Base-by-base conservation (phyloP, 2,113 vertebrate species). In the Puma concolor region DNA sequence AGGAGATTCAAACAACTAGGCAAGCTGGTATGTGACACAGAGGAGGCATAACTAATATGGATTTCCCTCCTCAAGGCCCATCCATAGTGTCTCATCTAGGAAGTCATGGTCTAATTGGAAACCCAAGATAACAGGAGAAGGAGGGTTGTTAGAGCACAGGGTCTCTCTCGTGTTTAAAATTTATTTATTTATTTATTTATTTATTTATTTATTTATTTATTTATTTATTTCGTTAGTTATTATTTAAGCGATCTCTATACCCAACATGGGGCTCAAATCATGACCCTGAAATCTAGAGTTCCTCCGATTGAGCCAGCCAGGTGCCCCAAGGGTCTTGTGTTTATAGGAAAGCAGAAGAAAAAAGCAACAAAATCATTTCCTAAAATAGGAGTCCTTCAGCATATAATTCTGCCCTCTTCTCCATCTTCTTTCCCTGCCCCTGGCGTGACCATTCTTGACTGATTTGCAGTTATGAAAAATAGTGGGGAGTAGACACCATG, bases 261-360 rank as follows among this genome's bases (percentile, higher is more conserved):
- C 72, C 25, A 76, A 31, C 11, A 14, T 76, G 25, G 72, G 14
- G 41, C 25, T 48, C 41, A 27, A 76, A 76, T 76, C 72, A 76
- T 16, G 7, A 76, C 27, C 41, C 72, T 15, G 44, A 76, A 27
- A 48, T 48, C 41, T 16, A 76, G 41, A 31, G 72, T 48, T 76
- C 27, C 27, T 76, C 27, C 41, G 44, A 48, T 16, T 76, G 41
- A 41, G 27, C 41, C 72, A 76, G 72, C 72, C 72, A 74, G 71
- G 71, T 0, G 0, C 23, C 38, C 12, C 71, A 74, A 63, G 11
- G 77, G 79, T 88, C 48, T 41, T 48, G 2, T 50, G 48, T 91
- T 97, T 93, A 52, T 31, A 81, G 27, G 67, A 77, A 81, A 96
- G 67, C n/a, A 96, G 33, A 82, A 74, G 16, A 94, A 88, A 90